Conservation (phyloP, 2,113 vertebrate species). For the Oryzias javanicus region DNA sequence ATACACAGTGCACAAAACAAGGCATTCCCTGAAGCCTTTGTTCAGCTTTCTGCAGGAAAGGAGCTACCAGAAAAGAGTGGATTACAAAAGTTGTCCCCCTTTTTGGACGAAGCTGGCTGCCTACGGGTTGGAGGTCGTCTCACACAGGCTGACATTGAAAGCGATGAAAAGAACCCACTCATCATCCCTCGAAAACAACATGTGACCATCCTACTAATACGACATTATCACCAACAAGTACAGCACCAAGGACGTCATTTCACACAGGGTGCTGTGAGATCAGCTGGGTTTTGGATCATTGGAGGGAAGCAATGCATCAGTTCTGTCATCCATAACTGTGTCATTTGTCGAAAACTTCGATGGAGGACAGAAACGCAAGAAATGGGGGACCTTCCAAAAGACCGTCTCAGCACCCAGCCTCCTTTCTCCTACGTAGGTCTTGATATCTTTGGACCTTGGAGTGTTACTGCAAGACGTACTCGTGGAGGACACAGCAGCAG, state of each 20-base stretch:
- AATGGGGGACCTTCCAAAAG: background rate
- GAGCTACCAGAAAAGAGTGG: background rate
- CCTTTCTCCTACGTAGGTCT: background rate
- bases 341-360: background rate
- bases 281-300: background rate
- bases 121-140: background rate
- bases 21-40: background rate
- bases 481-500: rapidly evolving
- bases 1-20: constrained; percentile 1
- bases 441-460: background rate
- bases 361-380: background rate
- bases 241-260: background rate
- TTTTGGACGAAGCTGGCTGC: background rate
- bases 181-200: background rate
- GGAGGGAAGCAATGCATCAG: background rate
- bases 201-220: background rate
- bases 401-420: background rate
- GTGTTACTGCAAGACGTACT: background rate
- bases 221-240: background rate
- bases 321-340: background rate
- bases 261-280: background rate
- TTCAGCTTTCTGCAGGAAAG: background rate
- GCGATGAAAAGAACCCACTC: background rate
- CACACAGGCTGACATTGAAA: rapidly evolving
- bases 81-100: background rate